Conservation (phyloP, 2,888 invertebrate species). For the Gymnocheta viridis region DNA sequence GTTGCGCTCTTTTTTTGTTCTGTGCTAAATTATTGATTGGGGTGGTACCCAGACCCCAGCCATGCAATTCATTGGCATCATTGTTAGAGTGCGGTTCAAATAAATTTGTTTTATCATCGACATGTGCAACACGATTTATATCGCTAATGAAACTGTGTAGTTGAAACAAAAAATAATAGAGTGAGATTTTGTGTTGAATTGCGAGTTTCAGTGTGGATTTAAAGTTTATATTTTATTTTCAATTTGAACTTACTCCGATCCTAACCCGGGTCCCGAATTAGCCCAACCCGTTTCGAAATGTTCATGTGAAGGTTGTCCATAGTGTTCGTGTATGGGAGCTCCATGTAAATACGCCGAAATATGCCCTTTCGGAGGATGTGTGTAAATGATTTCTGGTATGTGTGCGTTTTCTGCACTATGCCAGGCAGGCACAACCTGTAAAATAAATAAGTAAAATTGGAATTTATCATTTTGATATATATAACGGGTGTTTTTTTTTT, state of each 20-base stretch:
- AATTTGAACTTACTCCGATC: constrained; percentile 84
- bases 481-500: too few species aligned
- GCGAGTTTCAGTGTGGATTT: neutral
- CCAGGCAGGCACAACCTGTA: constrained; percentile 78
- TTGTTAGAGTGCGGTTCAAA: constrained; percentile 83
- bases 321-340: constrained; percentile 77
- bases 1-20: constrained; percentile 73
- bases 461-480: neutral
- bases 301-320: constrained; percentile 80
- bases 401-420: constrained; percentile 75
- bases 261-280: constrained; percentile 85
- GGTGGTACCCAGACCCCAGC: constrained; percentile 85
- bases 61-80: constrained; percentile 85
- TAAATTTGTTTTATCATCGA: constrained; percentile 80
- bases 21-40: constrained; percentile 48
- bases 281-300: constrained; percentile 84
- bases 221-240: neutral
- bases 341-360: constrained; percentile 79
- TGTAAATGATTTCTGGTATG: constrained; percentile 80
- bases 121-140: constrained; percentile 85
- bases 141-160: constrained; percentile 84
- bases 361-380: constrained; percentile 80
- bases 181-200: neutral
- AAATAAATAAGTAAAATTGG: neutral
- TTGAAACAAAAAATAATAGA: constrained; percentile 59